These are phyloP conservation scores for Ostrea denselamellosa DNA, from an alignment of 1,140 invertebrate species.

Conservation along the genomic window DNA sequence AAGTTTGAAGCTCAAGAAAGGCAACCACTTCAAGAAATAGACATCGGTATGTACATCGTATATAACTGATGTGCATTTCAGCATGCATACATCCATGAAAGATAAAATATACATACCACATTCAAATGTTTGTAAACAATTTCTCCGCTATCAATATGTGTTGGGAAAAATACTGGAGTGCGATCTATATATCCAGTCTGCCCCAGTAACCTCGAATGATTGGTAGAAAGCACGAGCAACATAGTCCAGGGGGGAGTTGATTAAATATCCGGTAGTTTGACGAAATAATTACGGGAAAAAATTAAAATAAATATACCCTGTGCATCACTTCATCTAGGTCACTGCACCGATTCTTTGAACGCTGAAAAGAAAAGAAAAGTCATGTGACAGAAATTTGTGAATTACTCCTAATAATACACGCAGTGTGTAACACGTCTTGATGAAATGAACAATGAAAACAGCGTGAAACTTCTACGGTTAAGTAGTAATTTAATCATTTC, in stretches of 20 bases:
- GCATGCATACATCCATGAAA: neutral
- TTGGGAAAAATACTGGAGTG: neutral
- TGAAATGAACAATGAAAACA: constrained; percentile 1
- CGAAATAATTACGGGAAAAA: neutral
- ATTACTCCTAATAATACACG: constrained; percentile 21
- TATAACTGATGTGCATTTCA: neutral
- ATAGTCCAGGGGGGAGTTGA: neutral
- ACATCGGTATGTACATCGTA: neutral
- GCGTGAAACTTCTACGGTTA: neutral
- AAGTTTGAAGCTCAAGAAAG: neutral
- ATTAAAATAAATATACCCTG: neutral
- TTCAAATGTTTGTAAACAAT: constrained; percentile 15
- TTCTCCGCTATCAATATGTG: neutral
- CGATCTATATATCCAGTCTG: neutral
- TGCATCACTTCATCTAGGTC: neutral
- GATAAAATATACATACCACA: neutral
- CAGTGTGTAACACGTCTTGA: constrained; percentile 24
- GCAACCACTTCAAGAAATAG: neutral
- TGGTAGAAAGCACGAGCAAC: neutral
- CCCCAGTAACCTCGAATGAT: constrained; percentile 17
- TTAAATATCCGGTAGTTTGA: neutral
- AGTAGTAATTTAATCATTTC: constrained; percentile 23
- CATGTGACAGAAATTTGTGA: neutral
- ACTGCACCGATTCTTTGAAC: constrained; percentile 22
- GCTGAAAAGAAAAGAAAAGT: constrained; percentile 1